A percentile compares a stretch with the other conserved stretches of the same genome.
Evolutionary conservation across 2,113 vertebrate species (phyloP).

Genomic region (Corythornis madagascariensis): DNA sequence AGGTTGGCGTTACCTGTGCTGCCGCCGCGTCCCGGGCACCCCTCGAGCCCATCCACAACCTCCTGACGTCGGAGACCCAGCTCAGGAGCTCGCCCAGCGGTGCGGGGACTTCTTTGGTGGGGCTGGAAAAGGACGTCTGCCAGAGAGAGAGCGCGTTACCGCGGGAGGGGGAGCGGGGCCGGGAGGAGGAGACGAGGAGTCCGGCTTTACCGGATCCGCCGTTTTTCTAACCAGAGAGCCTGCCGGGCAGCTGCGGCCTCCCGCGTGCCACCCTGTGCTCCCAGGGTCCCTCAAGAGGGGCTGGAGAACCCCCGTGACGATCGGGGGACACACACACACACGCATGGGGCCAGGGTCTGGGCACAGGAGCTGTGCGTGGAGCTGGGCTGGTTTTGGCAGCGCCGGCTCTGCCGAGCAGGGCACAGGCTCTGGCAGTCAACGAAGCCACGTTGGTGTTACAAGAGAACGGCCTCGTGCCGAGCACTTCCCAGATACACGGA

Average conservation of each 20-base stretch:
- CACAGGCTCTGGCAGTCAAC: not conserved
- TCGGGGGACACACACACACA: not conserved
- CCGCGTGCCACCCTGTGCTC: not conserved
- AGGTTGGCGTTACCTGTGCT: not conserved
- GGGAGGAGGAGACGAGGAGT: not conserved
- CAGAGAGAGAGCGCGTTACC: constrained; percentile 17
- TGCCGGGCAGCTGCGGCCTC: not conserved
- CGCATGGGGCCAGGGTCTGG: not conserved
- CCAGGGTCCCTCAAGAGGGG: not conserved
- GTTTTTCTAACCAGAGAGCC: not conserved
- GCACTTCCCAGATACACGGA: constrained; percentile 57
- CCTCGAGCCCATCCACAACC: not conserved
- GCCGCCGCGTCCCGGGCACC: not conserved
- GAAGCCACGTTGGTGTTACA: not conserved
- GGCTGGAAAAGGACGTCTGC: constrained; percentile 45
- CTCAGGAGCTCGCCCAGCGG: constrained; percentile 15
- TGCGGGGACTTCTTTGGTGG: not conserved
- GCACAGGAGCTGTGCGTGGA: not conserved
- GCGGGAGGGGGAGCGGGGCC: not conserved
- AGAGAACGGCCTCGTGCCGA: not conserved
- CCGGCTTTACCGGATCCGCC: not conserved
- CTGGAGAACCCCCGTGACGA: not conserved
- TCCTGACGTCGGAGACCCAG: constrained; percentile 38
- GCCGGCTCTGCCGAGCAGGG: not conserved
- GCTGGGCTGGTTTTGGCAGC: not conserved